Conservation (phyloP, 2,888 invertebrate genomes). For the Empis livida region DNA sequence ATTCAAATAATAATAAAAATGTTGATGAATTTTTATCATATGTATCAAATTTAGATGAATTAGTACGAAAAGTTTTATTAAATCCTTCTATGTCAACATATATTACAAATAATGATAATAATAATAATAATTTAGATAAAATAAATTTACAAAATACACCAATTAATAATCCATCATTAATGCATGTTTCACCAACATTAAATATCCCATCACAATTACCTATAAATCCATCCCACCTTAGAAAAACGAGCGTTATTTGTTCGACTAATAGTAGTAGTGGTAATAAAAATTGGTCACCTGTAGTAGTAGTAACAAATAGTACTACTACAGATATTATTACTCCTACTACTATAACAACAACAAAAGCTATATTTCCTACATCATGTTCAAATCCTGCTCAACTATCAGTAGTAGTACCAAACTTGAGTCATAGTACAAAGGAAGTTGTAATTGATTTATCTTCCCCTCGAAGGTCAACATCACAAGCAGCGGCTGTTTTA, state of each 20-base stretch:
- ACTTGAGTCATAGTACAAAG: constrained; percentile 19
- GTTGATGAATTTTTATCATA: neutral
- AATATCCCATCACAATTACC: neutral
- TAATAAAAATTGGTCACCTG: constrained; percentile 10
- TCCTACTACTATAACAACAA: too few relatives aligned
- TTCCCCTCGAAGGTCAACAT: constrained; percentile 37
- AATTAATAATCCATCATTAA: neutral
- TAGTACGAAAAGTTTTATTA: constrained; percentile 31
- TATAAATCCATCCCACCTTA: constrained; percentile 4
- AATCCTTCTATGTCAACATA: constrained; percentile 33
- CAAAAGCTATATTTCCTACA: too few relatives aligned
- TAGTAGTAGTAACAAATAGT: constrained; percentile 13
- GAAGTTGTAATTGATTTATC: constrained; percentile 40
- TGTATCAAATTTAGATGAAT: neutral
- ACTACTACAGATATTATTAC: neutral
- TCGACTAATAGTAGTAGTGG: constrained; percentile 23
- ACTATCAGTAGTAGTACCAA: constrained; percentile 1
- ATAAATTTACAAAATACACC: neutral
- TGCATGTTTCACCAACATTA: neutral
- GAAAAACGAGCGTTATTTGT: constrained; percentile 34
- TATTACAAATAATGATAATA: constrained; percentile 12
- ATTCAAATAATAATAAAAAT: neutral
- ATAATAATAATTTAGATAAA: neutral
- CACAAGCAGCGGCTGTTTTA: constrained; percentile 26
- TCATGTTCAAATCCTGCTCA: too few relatives aligned